Evolutionary conservation across 2,113 vertebrate species (phyloP).

Genomic region (Laticauda laticaudata): DNA sequence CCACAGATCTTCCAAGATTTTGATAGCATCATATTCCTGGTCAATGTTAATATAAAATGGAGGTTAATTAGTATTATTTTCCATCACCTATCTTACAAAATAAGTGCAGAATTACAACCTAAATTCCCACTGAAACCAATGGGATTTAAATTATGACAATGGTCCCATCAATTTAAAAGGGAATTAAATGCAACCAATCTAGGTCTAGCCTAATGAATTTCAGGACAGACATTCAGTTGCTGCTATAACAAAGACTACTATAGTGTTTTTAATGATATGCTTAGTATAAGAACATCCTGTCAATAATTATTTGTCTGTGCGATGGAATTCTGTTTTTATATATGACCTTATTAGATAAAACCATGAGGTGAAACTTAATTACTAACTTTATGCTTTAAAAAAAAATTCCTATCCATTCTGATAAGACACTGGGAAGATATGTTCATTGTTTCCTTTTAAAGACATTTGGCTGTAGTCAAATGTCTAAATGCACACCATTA

Average conservation of each 20-base stretch:
- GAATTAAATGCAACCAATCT: not conserved
- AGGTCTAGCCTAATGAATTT: not conserved
- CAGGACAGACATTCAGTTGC: not conserved
- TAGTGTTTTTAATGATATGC: not conserved
- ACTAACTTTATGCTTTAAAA: not conserved
- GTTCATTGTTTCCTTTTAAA: not conserved
- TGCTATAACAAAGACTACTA: not conserved
- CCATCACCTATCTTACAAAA: not conserved
- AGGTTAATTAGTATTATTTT: not conserved
- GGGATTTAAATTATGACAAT: not conserved
- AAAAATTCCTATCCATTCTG: not conserved
- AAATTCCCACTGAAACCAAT: not conserved
- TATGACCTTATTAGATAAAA: not conserved
- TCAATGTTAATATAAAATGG: not conserved
- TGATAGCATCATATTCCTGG: not conserved
- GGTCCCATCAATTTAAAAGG: not conserved
- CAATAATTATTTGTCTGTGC: not conserved
- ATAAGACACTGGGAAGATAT: not conserved
- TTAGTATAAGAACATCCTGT: not conserved
- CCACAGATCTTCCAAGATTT: not conserved
- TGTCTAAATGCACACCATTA: not conserved
- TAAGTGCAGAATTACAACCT: not conserved
- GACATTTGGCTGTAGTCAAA: not conserved
- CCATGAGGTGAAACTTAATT: not conserved
- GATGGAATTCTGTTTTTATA: not conserved